phyloP scores from a whole-genome alignment of 1,140 invertebrate genomes.

The Psilanteris sp. region DNA sequence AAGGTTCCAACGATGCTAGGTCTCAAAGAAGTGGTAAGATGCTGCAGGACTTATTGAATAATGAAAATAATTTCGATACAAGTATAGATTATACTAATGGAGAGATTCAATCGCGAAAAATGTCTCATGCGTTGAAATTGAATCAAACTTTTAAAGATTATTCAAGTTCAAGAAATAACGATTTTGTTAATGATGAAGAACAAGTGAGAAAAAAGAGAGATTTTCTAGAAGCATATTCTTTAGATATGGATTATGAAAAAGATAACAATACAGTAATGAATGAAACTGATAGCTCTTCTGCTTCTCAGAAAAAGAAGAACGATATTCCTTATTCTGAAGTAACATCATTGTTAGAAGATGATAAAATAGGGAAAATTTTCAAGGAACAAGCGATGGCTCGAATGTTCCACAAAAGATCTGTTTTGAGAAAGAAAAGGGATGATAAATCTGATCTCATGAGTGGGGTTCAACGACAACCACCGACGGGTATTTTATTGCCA shows the following conservation, averaged over 20 bases:
- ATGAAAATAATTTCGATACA: conserved; percentile 61
- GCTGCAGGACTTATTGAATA: conserved; percentile 32
- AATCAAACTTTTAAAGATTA: conserved; percentile 46
- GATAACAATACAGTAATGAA: conserved; percentile 48
- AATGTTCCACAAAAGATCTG: not conserved
- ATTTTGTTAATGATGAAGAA: conserved; percentile 55
- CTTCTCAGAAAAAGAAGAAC: not conserved
- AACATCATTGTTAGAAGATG: conserved; percentile 24
- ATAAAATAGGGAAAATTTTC: conserved; percentile 55
- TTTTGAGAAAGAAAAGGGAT: conserved; percentile 23
- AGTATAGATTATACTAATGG: conserved; percentile 70
- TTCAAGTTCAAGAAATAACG: conserved; percentile 48
- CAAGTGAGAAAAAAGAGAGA: conserved; percentile 23
- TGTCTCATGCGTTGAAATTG: conserved; percentile 2
- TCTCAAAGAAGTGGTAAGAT: conserved; percentile 61
- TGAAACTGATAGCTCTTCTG: not conserved
- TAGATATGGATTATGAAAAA: conserved; percentile 28
- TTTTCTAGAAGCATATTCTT: conserved; percentile 2
- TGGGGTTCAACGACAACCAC: conserved; percentile 76
- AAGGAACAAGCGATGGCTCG: conserved; percentile 49
- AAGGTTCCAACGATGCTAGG: conserved; percentile 60
- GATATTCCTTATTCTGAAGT: conserved; percentile 12
- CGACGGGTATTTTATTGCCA: conserved; percentile 73
- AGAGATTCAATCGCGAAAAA: conserved; percentile 6
- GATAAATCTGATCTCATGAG: conserved; percentile 39